Evolutionary conservation across 2,797 vertebrate genomes (phyloP), one percentile per base, ranked within the genome.

Genomic region (Amphiprion clarkii): DNA sequence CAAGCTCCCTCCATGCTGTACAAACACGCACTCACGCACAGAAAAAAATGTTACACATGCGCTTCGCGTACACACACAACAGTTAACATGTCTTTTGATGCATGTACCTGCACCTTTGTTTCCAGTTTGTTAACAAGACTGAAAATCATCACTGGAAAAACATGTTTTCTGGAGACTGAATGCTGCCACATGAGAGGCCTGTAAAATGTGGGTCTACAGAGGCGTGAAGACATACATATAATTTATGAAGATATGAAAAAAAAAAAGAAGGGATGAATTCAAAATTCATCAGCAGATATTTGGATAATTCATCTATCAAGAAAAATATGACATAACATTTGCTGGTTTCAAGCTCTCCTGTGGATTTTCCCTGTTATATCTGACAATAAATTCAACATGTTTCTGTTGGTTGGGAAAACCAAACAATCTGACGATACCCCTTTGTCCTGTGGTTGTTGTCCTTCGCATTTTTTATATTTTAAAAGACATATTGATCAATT

Each of bases 1-100:
- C 81, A 76, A 81, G 83, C 80, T 83, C 76, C 72, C 68, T 60
- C 51, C 62, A 63, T 46, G 68, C 65, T 54, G 60, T 39, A 67
- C 69, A 52, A 44, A 66, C 16, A 62, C 40, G 11, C 42, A 17
- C 19, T 10, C 33, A 25, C 33, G 21, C n/a, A 49, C 44, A 46
- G 13, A 65, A 23, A 16, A 5, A 19, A 16, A 23, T 3, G 27
- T 62, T 44, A 2, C 27, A 29, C 16, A 10, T 25, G 12, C 21
- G 11, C 48, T 12, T 27, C 23, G 27, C 6, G 40, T 19, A n/a
- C 52, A 14, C 31, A 25, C 36, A 69, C 33, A 36, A 31, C 29
- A 33, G 54, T 60, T 56, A 52, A 40, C 17, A 52, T 19, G 9
- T 59, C 13, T 71, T 60, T 57, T 29, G 68, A 79, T 71, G 74